Evolutionary conservation across 2,797 vertebrate species (phyloP).

Genomic region (Geotrypetes seraphini): DNA sequence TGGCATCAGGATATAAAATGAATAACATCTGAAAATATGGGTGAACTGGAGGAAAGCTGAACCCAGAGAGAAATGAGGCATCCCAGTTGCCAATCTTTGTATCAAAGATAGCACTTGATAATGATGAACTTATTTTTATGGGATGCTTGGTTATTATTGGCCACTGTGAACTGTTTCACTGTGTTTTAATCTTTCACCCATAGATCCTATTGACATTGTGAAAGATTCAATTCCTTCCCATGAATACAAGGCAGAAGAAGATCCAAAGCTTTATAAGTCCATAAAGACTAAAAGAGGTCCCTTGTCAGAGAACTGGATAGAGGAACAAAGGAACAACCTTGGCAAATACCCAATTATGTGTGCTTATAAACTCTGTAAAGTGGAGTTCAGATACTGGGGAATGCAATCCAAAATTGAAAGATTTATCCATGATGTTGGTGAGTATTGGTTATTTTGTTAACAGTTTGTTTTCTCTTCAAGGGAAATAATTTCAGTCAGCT

Average conservation of each 20-base stretch:
- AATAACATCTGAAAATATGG: too few species aligned
- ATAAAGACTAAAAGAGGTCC: conserved; percentile 84
- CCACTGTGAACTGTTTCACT: too few species aligned
- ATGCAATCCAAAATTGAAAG: conserved; percentile 98
- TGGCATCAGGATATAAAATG: too few species aligned
- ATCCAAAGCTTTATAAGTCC: conserved; percentile 84
- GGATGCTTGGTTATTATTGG: too few species aligned
- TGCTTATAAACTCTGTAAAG: conserved; percentile 96
- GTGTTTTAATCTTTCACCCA: background rate
- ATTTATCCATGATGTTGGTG: conserved; percentile 94
- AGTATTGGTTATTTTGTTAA: conserved; percentile 19
- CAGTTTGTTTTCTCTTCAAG: too few species aligned
- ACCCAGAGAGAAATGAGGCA: too few species aligned
- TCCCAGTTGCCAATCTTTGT: too few species aligned
- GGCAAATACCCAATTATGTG: conserved; percentile 85
- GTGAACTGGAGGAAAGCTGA: too few species aligned
- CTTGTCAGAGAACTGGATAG: conserved; percentile 84
- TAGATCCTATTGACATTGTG: conserved; percentile 94
- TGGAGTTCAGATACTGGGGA: conserved; percentile 98
- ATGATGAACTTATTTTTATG: too few species aligned
- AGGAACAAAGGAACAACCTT: conserved; percentile 69
- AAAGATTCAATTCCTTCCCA: conserved; percentile 84
- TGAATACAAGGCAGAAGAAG: conserved; percentile 90
- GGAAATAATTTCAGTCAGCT: too few species aligned
- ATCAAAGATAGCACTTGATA: too few species aligned